Evolutionary conservation across 2,113 vertebrate genomes (phyloP), one percentile per base, ranked within the genome.

Genomic region (Labrus mixtus): DNA sequence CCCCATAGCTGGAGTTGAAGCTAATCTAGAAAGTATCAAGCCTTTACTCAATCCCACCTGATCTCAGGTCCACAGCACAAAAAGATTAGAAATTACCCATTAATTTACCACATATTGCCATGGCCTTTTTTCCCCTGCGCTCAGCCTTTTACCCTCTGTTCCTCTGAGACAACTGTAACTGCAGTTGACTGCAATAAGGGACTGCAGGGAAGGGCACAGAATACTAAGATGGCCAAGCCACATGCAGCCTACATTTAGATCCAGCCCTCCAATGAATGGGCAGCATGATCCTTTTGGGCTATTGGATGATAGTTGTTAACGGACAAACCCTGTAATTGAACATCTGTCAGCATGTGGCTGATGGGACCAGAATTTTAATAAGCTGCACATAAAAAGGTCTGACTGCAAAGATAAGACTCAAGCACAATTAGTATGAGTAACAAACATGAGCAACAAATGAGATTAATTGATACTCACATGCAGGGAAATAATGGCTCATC

Each of bases 131-230:
- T 57, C n/a, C 56, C 16, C 12, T 58, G 39, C 20, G 43, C 59
- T 70, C 64, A 73, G 80, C 50, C 59, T 45, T 79, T 53, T 64
- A 73, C 61, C 37, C 63, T 61, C 16, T 61, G 10, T 74, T 74
- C 78, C 78, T 69, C 2, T 1, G 63, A 78, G 78, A 72, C 48
- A 58, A 69, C 50, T 78, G 66, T 73, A 86, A 58, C 79, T 89
- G 77, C 74, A 81, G 73, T 60, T 64, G 75, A 73, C 77, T 90
- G 77, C 73, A 79, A 83, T 66, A 84, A 71, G 64, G 54, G 76
- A 75, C 83, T 76, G 70, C 81, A 85, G 83, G 68, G 83, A 85
- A 88, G 50, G 70, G 65, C 59, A 86, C 61, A 65, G 83, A 84
- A 87, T 79, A 79, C 78, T 58, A 86, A 89, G 29, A 57, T 78